Evolutionary conservation across 1,140 invertebrate genomes (phyloP), one percentile per base, ranked within the genome.

Genomic region (Ooceraea biroi): DNA sequence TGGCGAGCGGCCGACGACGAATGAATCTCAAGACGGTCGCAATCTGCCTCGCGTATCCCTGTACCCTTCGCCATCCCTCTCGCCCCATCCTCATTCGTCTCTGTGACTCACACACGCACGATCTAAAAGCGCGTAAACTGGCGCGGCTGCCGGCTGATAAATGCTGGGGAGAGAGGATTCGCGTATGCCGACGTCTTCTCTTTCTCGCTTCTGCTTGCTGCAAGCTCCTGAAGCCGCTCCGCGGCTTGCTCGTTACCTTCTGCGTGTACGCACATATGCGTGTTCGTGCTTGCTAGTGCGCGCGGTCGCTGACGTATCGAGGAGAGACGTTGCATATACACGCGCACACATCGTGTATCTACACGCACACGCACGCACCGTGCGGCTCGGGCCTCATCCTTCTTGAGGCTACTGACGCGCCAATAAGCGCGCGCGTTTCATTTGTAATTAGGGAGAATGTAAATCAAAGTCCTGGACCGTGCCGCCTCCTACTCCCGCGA

Each of bases 371-470:
- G 55, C 66, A 46, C 65, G 14, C 65, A 7, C 2, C 36, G 78
- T 58, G 76, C 46, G 72, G 57, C 63, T 50, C 57, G 65, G n/a
- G 36, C 44, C 82, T 87, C 89, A 88, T 91, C 85, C 82, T 92
- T 92, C 89, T 91, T 90, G 50, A 71, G 60, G 88, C 88, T 92
- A 92, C 91, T 86, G 92, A 92, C 89, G 90, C 90, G 86, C 90
- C 92, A 92, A 93, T 93, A 92, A 91, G 88, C 88, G 85, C 82
- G 82, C 86, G 86, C 89, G 88, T 92, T 93, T 92, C 91, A 89
- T 92, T 93, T 93, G 92, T 93, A 93, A 94, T 94, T 93, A 93
- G 90, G 84, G 88, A 89, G 91, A 91, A 92, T 92, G 91, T 93
- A 93, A 93, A 93, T 93, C 92, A 93, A 92, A 92, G 90, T 93